phyloP scores from a whole-genome alignment of 2,797 vertebrate species.

The Denticeps clupeoides region DNA sequence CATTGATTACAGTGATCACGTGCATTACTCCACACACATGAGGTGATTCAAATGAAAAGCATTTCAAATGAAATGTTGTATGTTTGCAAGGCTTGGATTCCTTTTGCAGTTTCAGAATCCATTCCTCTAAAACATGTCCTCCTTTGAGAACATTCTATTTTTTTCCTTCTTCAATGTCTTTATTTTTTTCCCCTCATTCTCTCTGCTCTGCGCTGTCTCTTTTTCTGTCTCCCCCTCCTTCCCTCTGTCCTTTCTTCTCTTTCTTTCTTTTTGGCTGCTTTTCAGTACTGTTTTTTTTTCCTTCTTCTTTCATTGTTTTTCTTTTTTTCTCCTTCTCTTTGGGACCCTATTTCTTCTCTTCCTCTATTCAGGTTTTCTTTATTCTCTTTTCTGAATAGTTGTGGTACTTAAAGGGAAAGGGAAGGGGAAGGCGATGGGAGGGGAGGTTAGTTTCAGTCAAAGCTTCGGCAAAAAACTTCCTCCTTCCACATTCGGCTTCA shows the following conservation, averaged over 20 bases:
- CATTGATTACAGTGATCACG: no score
- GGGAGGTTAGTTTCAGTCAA: constrained; percentile 66
- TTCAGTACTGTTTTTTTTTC: constrained; percentile 63
- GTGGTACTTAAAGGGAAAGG: constrained; percentile 64
- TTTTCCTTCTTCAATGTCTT: constrained; percentile 7
- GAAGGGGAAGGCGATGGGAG: constrained; percentile 49
- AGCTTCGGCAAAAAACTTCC: constrained; percentile 64
- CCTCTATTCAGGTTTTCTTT: constrained; percentile 70
- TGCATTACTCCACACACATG: no score
- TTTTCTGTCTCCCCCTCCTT: constrained; percentile 46
- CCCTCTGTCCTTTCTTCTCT: constrained; percentile 35
- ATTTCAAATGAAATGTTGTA: no score
- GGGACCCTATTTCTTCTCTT: constrained; percentile 60
- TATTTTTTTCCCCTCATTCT: constrained; percentile 1
- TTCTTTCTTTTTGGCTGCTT: constrained; percentile 53
- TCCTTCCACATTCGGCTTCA: constrained; percentile 40
- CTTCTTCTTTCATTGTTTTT: constrained; percentile 50
- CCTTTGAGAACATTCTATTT: constrained; percentile 40
- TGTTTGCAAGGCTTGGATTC: constrained; percentile 15
- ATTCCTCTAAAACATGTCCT: constrained; percentile 44
- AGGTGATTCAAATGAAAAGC: no score
- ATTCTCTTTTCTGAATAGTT: constrained; percentile 70
- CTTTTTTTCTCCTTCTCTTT: constrained; percentile 30
- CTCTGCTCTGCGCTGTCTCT: constrained; percentile 47
- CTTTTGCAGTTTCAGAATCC: constrained; percentile 39